Conservation (phyloP, 2,888 invertebrate species). For the Philhelius pedissequus region DNA sequence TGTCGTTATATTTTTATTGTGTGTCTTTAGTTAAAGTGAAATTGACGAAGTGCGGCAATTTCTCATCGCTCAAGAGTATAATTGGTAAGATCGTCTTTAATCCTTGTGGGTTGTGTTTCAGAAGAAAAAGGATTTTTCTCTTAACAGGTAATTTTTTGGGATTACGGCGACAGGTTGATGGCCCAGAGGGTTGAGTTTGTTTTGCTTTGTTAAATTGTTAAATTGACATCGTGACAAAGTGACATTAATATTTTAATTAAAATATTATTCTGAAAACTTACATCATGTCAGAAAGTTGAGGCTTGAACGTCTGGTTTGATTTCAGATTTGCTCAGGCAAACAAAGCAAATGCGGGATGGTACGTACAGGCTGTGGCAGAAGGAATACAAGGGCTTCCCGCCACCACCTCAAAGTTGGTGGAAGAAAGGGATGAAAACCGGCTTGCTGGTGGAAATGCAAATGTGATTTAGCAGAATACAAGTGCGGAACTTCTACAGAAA, state of each 20-base stretch:
- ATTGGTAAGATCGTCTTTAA: constrained; percentile 52
- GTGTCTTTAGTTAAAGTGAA: constrained; percentile 35
- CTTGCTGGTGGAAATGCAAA: too few species aligned
- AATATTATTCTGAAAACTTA: background rate
- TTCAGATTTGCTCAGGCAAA: too few species aligned
- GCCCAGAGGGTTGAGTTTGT: constrained; percentile 28
- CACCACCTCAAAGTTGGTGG: too few species aligned
- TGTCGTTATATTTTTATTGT: background rate
- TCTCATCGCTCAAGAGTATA: constrained; percentile 46
- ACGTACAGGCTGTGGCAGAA: too few species aligned
- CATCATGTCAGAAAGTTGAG: too few species aligned
- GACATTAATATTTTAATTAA: constrained; percentile 39
- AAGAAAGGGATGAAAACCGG: too few species aligned
- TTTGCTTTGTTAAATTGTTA: background rate
- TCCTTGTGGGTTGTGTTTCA: constrained; percentile 50
- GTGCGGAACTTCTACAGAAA: too few species aligned
- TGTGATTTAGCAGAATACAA: too few species aligned
- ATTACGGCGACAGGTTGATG: constrained; percentile 61
- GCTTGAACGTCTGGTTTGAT: too few species aligned
- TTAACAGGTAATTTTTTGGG: constrained; percentile 67
- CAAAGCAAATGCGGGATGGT: too few species aligned
- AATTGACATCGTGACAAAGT: background rate
- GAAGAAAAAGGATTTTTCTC: constrained; percentile 59
- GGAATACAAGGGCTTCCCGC: too few species aligned
- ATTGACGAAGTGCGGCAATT: constrained; percentile 61